These are phyloP conservation scores for Neuroterus valhalla DNA, from an alignment of 1,140 invertebrate genomes.

Conservation along the genomic window DNA sequence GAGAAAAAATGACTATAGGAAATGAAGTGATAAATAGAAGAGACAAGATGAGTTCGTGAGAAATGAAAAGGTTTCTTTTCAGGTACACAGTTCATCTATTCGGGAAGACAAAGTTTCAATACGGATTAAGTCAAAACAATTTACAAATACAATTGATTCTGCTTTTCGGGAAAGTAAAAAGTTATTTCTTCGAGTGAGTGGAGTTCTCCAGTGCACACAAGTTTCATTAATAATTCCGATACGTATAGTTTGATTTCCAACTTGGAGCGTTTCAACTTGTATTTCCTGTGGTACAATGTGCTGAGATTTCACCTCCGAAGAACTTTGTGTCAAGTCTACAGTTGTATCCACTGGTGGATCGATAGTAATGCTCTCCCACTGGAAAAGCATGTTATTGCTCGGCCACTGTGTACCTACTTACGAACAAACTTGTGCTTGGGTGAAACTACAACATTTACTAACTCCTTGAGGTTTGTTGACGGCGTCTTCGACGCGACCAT, in stretches of 20 bases:
- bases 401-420: constrained; percentile 27
- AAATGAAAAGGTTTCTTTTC: constrained; percentile 40
- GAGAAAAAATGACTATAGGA: background rate
- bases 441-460: constrained; percentile 24
- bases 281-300: constrained; percentile 18
- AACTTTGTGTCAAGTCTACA: constrained; percentile 36
- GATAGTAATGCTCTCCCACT: constrained; percentile 42
- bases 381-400: constrained; percentile 37
- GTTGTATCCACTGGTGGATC: constrained; percentile 37
- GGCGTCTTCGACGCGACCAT: constrained; percentile 1
- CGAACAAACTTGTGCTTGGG: constrained; percentile 10
- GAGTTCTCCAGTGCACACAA: constrained; percentile 24
- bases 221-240: constrained; percentile 35
- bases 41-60: constrained; percentile 24
- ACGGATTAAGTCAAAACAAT: too few species aligned
- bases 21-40: background rate
- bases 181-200: too few species aligned
- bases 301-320: constrained; percentile 44
- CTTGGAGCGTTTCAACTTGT: background rate
- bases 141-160: too few species aligned
- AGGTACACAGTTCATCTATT: constrained; percentile 36
- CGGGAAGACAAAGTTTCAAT: constrained; percentile 7
- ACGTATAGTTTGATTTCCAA: constrained; percentile 33
- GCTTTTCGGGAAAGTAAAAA: too few species aligned
- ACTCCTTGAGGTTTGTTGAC: constrained; percentile 29